Evolutionary conservation across 2,888 invertebrate genomes (phyloP), one percentile per base, ranked within the genome.

Genomic region (Caenorhabditis imperialis): DNA sequence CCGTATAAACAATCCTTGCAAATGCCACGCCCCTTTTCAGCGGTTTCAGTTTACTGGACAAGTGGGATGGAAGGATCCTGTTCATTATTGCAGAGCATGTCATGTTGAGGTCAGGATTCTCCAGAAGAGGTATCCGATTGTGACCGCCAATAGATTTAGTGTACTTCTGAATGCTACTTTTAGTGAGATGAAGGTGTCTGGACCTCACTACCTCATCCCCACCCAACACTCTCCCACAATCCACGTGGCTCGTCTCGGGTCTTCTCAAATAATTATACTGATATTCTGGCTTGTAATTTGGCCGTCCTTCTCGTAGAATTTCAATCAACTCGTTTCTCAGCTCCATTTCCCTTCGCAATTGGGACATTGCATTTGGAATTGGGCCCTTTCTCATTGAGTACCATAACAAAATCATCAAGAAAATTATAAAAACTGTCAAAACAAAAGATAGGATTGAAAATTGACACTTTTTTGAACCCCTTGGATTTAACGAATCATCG

Each of bases 1-100:
- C 75, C 30, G 42, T 61, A 47, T 72, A 79, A 22, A 79, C 79
- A 1, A 74, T 71, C 45, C 79, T 33, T 1, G 79, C 79, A 23
- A 79, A 79, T 8, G 79, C 77, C 0, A 77, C 57, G n/a, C 77
- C 77, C 14, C 48, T 48, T n/a, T 65, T 55, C 55, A 65, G 25
- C 7, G 48, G 65, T 33, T 25, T 55, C 50, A 65, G 35, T 16
- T 7, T n/a, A n/a, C n/a, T n/a, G n/a, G n/a, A 12, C 2, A 30
- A 30, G 16, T 35, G 50, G 6, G 38, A 0, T 14, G 74, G 61
- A 10, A 62, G 27, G 22, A 67, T 53, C n/a, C 69, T 51, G 14
- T 48, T 27, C 47, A 53, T 55, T 8, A 74, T 57, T 1, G 67
- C 61, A 20, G 40, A 6, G 42, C 74, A 74, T 1, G 51, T 23